A percentile compares a stretch with the other conserved stretches of the same genome.
phyloP scores from a whole-genome alignment of 2,797 vertebrate species.

The Podarcis siculus region DNA sequence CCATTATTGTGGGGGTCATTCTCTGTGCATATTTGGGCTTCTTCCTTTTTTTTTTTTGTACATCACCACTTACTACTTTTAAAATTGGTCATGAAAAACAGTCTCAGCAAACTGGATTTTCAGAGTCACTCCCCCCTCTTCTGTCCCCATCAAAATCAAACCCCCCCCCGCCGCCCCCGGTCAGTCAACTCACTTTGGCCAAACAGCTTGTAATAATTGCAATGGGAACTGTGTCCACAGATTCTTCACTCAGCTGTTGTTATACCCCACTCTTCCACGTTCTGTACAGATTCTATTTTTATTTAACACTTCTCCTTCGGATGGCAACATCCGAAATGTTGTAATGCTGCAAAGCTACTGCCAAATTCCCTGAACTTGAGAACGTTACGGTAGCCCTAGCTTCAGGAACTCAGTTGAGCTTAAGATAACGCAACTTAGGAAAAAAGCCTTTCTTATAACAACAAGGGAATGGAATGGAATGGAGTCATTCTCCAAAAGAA shows the following conservation, averaged over 20 bases:
- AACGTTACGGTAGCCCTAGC: not conserved
- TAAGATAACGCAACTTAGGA: not conserved
- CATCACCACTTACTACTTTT: not conserved
- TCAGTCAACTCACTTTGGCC: not conserved
- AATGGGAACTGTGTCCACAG: not conserved
- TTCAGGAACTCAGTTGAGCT: not conserved
- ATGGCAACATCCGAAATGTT: not conserved
- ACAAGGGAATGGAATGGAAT: not conserved
- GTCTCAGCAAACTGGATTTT: not conserved
- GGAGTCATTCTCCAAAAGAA: not conserved
- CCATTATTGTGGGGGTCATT: not conserved
- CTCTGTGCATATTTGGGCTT: no score
- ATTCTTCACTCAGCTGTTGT: not conserved
- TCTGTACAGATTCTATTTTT: not conserved
- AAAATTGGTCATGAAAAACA: not conserved
- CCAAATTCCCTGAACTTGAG: not conserved
- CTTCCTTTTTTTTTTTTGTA: no score
- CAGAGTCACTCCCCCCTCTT: not conserved
- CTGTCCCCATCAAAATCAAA: no score
- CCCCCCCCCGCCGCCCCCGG: not conserved
- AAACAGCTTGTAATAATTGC: not conserved
- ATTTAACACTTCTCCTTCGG: not conserved
- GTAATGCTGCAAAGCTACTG: not conserved
- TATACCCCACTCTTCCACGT: not conserved
- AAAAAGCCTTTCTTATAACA: no score